Percentiles rank a stretch among this genome's conserved stretches.
Evolutionary conservation across 1,140 invertebrate genomes (phyloP).

Genomic region (Zaprionus vittiger): DNA sequence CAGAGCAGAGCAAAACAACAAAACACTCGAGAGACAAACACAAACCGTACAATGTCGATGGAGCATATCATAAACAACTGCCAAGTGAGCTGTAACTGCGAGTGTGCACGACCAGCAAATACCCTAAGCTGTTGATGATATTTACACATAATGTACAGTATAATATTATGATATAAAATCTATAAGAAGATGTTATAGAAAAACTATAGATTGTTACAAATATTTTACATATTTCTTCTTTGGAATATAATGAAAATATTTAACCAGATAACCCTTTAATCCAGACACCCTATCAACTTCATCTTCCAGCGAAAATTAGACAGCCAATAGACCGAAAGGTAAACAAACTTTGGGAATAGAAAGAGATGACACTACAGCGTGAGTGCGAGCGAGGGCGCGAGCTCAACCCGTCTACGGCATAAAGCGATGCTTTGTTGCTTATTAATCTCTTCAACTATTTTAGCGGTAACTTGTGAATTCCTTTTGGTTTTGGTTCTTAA

Average conservation of each 20-base stretch:
- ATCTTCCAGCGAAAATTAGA: not conserved
- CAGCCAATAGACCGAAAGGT: slow-evolving; percentile 20
- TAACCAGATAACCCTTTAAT: not conserved
- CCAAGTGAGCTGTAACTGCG: slow-evolving; percentile 1
- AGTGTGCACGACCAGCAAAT: not conserved
- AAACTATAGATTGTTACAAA: too few species aligned
- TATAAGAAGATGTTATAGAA: too few species aligned
- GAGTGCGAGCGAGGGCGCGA: not conserved
- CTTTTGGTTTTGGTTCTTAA: slow-evolving; percentile 16
- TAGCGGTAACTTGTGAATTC: slow-evolving; percentile 71
- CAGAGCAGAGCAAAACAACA: slow-evolving; percentile 30
- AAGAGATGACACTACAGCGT: not conserved
- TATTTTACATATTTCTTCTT: not conserved
- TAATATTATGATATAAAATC: not conserved
- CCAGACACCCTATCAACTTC: not conserved
- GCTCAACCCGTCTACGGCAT: slow-evolving; percentile 12
- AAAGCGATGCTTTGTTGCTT: slow-evolving; percentile 45
- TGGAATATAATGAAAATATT: not conserved
- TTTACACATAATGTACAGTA: not conserved
- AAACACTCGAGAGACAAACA: slow-evolving; percentile 50
- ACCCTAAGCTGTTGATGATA: not conserved
- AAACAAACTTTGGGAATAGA: slow-evolving; percentile 19
- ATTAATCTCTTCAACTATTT: slow-evolving; percentile 56
- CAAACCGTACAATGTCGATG: slow-evolving; percentile 27
- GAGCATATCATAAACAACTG: slow-evolving; percentile 44